phyloP scores from a whole-genome alignment of 2,113 vertebrate genomes.

The Aspiorhynchus laticeps region DNA sequence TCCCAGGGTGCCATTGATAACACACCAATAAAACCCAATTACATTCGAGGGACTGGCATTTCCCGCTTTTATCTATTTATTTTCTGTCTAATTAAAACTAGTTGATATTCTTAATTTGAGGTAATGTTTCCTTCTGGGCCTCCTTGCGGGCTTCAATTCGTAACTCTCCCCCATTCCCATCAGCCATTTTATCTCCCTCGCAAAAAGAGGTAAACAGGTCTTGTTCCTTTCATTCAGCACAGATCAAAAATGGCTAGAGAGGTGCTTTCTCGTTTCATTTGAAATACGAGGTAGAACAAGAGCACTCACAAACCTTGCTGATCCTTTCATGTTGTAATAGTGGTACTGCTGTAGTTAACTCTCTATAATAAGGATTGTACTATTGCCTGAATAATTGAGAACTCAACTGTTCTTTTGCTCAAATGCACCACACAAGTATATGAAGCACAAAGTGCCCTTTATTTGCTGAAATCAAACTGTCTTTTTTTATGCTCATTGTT shows the following conservation, averaged over 20 bases:
- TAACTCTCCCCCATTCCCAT: constrained; percentile 24
- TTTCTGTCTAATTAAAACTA: constrained; percentile 66
- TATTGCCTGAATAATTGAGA: constrained; percentile 53
- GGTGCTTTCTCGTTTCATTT: constrained; percentile 54
- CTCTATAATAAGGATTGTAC: constrained; percentile 52
- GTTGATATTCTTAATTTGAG: constrained; percentile 60
- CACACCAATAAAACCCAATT: constrained; percentile 61
- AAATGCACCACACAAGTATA: constrained; percentile 22
- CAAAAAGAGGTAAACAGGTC: constrained; percentile 55
- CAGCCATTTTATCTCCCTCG: constrained; percentile 12
- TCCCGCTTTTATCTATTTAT: constrained; percentile 51
- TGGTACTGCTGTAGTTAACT: constrained; percentile 33
- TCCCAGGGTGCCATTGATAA: constrained; percentile 55
- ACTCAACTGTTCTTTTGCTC: constrained; percentile 44
- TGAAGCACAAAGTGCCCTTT: neutral
- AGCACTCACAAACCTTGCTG: constrained; percentile 23
- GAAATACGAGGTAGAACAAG: constrained; percentile 51
- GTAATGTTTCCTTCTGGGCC: constrained; percentile 61
- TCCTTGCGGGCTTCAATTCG: neutral
- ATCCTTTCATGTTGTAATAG: constrained; percentile 11
- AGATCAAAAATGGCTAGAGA: constrained; percentile 62
- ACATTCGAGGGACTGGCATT: constrained; percentile 51
- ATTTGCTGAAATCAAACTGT: too few relatives aligned
- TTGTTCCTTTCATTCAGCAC: constrained; percentile 21
- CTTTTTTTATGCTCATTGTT: neutral